These are phyloP conservation scores for Oasisia sp. DNA, from an alignment of 2,888 invertebrate genomes.

Conservation along the genomic window DNA sequence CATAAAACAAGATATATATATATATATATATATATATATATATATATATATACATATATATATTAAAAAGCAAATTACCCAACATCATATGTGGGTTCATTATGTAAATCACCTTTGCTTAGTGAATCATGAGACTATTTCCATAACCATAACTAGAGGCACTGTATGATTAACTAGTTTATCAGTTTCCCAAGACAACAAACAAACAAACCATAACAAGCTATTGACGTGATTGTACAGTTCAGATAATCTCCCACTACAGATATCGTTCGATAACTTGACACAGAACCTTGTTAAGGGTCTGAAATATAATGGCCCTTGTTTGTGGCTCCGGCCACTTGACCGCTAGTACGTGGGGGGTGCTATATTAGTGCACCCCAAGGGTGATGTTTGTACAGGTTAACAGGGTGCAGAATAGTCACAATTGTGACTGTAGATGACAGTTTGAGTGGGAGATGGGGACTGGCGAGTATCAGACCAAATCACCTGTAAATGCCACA, in stretches of 20 bases:
- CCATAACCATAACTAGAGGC: neutral
- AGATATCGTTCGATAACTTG: conserved; percentile 2
- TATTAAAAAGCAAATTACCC: neutral
- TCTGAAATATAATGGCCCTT: neutral
- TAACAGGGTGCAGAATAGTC: neutral
- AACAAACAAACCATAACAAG: neutral
- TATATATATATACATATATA: neutral
- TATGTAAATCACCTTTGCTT: neutral
- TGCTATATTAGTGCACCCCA: neutral
- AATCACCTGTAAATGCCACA: too few relatives aligned
- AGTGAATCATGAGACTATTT: neutral
- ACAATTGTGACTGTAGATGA: neutral
- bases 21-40: too few relatives aligned
- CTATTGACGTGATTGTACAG: neutral
- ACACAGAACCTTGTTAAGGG: neutral
- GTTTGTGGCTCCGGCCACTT: neutral
- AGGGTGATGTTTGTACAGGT: neutral
- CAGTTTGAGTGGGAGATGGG: neutral
- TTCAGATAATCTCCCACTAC: neutral
- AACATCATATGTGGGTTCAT: neutral
- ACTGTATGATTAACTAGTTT: neutral
- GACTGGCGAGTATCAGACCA: too few relatives aligned
- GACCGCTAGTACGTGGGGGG: neutral
- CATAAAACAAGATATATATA: too few relatives aligned
- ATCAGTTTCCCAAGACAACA: neutral